A percentile compares a stretch with the other conserved stretches of the same genome.
Conservation (phyloP, 2,113 vertebrate genomes). For the Oxygymnocypris stewartii region DNA sequence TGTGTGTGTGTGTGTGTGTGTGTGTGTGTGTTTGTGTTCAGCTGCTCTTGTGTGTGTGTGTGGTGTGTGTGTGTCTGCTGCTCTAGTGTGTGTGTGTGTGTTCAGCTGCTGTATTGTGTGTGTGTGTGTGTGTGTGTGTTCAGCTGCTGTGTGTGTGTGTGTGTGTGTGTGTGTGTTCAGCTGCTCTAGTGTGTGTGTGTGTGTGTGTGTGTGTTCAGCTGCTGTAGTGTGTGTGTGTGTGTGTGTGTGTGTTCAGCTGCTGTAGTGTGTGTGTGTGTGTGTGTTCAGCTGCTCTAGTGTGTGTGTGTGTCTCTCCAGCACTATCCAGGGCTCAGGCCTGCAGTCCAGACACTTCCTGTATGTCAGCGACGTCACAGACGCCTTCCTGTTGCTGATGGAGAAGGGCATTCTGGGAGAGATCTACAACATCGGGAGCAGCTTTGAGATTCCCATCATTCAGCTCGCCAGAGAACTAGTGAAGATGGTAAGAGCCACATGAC, state of each 20-base stretch:
- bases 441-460: constrained; percentile 88
- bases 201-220: neutral
- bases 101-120: too few species aligned
- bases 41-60: too few species aligned
- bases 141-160: too few species aligned
- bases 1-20: too few species aligned
- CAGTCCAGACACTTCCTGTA: constrained; percentile 91
- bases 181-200: too few species aligned
- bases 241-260: too few species aligned
- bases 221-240: neutral
- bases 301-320: constrained; percentile 74
- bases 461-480: constrained; percentile 87
- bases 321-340: constrained; percentile 89
- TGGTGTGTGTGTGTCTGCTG: too few species aligned
- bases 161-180: neutral
- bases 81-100: too few species aligned
- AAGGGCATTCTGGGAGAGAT: constrained; percentile 88
- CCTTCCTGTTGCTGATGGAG: constrained; percentile 86
- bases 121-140: too few species aligned
- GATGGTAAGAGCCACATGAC: constrained; percentile 75
- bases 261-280: too few species aligned
- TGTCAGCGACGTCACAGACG: constrained; percentile 84
- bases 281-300: too few species aligned
- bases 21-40: too few species aligned
- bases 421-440: constrained; percentile 90